Evolutionary conservation across 1,140 invertebrate species (phyloP).

Genomic region (Palaemon carinicauda): DNA sequence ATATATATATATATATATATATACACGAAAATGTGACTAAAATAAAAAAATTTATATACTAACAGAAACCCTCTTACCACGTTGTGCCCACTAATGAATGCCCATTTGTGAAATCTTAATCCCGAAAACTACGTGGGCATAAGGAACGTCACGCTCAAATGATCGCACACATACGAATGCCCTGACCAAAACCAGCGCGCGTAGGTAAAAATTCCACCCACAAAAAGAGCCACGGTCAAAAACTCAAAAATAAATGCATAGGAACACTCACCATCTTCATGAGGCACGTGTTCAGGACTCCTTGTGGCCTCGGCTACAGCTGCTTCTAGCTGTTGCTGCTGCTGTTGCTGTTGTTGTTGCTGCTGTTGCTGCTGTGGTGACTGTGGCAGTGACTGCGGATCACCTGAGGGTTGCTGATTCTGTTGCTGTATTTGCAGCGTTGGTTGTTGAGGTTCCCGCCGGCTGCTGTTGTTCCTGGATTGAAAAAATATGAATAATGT

Average conservation of each 20-base stretch:
- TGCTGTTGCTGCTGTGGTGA: slow-evolving; percentile 2
- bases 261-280: slow-evolving; percentile 17
- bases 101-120: no score
- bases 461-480: not conserved
- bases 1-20: no score
- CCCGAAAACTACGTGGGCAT: no score
- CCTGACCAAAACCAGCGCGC: no score
- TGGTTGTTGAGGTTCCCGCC: not conserved
- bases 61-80: no score
- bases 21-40: no score
- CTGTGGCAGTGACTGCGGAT: not conserved
- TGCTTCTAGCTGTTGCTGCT: not conserved
- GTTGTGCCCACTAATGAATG: no score
- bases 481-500: not conserved
- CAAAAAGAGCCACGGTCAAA: no score
- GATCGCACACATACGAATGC: no score
- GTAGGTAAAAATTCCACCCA: not conserved
- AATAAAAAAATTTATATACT: no score
- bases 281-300: not conserved
- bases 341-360: not conserved
- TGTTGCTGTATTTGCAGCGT: not conserved
- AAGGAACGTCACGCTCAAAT: no score
- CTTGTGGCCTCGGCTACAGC: slow-evolving; percentile 7
- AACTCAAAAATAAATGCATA: not conserved
- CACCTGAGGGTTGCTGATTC: not conserved